Conservation (phyloP, 2,888 invertebrate genomes). For the Empis livida region DNA sequence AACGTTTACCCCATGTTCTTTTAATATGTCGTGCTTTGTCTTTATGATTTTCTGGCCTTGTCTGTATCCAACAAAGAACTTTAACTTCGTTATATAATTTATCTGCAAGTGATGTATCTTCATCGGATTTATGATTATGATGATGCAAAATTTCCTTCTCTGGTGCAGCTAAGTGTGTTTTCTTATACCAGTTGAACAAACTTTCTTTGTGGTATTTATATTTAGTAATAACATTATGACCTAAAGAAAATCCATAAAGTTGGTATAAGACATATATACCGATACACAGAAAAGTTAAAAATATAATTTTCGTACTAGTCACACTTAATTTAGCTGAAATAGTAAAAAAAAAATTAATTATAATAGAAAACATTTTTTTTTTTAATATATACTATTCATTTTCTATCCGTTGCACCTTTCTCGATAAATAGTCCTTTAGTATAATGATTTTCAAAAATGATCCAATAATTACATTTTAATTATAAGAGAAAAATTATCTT, state of each 20-base stretch:
- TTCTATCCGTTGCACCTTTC: too few species aligned
- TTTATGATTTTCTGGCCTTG: slow-evolving; percentile 72
- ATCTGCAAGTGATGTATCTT: slow-evolving; percentile 33
- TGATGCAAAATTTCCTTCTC: slow-evolving; percentile 20
- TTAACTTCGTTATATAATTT: slow-evolving; percentile 56
- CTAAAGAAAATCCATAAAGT: neutral
- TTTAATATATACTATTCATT: too few species aligned
- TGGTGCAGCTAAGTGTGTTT: too few species aligned
- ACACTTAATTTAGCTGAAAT: too few species aligned
- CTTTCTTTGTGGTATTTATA: slow-evolving; percentile 18
- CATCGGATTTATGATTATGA: slow-evolving; percentile 47
- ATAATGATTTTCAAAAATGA: too few species aligned
- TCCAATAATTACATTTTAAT: too few species aligned
- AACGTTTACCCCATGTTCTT: slow-evolving; percentile 84
- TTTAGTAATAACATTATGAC: slow-evolving; percentile 16
- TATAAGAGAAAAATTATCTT: slow-evolving; percentile 44
- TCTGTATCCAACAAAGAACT: slow-evolving; percentile 90
- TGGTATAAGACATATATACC: neutral
- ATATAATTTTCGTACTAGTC: too few species aligned
- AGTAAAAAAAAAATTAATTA: too few species aligned
- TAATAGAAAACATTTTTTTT: too few species aligned
- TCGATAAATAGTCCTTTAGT: too few species aligned
- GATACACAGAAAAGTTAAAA: too few species aligned
- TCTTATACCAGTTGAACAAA: too few species aligned
- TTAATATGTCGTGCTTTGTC: slow-evolving; percentile 84